A percentile compares a stretch with the other conserved stretches of the same genome.
phyloP scores from a whole-genome alignment of 2,888 invertebrate genomes.

The Nezara viridula region DNA sequence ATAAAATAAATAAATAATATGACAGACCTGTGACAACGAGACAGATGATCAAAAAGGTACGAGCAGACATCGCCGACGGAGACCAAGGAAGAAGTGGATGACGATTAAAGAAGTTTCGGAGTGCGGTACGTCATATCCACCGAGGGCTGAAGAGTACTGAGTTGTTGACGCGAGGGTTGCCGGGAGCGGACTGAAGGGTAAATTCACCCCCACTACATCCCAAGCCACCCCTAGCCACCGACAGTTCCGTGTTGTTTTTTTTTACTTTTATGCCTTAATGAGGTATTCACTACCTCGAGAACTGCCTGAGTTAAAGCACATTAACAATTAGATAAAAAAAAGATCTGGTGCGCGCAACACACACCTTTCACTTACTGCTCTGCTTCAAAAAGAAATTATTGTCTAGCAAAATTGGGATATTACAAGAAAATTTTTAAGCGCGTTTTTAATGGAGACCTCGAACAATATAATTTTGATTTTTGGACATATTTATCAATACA shows the following conservation, averaged over 20 bases:
- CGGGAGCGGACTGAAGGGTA: not conserved
- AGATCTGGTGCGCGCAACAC: too few relatives aligned
- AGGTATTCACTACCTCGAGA: too few relatives aligned
- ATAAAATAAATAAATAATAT: not conserved
- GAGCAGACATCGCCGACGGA: not conserved
- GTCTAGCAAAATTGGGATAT: too few relatives aligned
- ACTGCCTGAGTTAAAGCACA: too few relatives aligned
- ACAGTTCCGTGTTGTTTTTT: not conserved
- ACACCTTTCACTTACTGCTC: too few relatives aligned
- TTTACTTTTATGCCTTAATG: not conserved
- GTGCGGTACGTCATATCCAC: conserved; percentile 9
- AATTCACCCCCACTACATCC: not conserved
- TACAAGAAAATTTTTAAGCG: too few relatives aligned
- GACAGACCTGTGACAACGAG: not conserved
- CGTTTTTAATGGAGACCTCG: too few relatives aligned
- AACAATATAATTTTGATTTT: too few relatives aligned
- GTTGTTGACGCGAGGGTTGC: not conserved
- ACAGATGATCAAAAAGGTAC: not conserved
- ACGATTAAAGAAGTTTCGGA: not conserved
- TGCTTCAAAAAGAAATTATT: too few relatives aligned
- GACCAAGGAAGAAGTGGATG: not conserved
- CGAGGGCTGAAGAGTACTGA: not conserved
- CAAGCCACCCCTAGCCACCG: not conserved
- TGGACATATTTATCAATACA: too few relatives aligned
- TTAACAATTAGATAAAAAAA: too few relatives aligned